phyloP scores from a whole-genome alignment of 2,113 vertebrate genomes.

The Apistogramma diplotaenia region DNA sequence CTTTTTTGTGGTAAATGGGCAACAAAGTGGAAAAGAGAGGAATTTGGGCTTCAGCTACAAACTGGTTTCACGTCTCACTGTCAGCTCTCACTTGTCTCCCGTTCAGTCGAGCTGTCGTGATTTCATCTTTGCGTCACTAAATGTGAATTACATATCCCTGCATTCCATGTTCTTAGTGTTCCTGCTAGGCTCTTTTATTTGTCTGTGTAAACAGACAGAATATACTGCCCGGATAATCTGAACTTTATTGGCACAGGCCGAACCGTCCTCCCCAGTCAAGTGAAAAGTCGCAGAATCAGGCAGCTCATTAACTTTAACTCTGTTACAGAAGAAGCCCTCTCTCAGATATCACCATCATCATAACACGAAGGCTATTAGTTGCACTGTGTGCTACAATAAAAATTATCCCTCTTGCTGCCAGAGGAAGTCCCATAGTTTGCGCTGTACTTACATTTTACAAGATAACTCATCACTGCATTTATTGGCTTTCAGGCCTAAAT shows the following conservation, averaged over 20 bases:
- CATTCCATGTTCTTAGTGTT: neutral
- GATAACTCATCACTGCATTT: slow-evolving; percentile 42
- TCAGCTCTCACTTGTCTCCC: neutral
- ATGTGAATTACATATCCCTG: neutral
- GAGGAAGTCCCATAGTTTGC: neutral
- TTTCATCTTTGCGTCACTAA: neutral
- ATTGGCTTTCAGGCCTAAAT: slow-evolving; percentile 52
- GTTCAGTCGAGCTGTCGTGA: neutral
- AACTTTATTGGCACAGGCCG: slow-evolving; percentile 18
- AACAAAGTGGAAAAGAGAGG: neutral
- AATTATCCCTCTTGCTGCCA: slow-evolving; percentile 25
- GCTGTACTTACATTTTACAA: slow-evolving; percentile 26
- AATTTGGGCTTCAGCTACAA: neutral
- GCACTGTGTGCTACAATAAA: slow-evolving; percentile 46
- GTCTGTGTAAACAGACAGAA: neutral
- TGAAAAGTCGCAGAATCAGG: neutral
- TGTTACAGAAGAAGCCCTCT: slow-evolving; percentile 16
- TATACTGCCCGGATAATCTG: neutral
- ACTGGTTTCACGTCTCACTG: neutral
- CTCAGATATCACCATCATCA: slow-evolving; percentile 28
- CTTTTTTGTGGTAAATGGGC: neutral
- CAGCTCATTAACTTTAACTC: slow-evolving; percentile 47
- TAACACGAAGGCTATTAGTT: slow-evolving; percentile 46
- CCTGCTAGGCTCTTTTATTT: neutral
- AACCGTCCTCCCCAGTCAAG: neutral